Evolutionary conservation across 2,888 invertebrate genomes (phyloP).

Genomic region (Allygus modestus): DNA sequence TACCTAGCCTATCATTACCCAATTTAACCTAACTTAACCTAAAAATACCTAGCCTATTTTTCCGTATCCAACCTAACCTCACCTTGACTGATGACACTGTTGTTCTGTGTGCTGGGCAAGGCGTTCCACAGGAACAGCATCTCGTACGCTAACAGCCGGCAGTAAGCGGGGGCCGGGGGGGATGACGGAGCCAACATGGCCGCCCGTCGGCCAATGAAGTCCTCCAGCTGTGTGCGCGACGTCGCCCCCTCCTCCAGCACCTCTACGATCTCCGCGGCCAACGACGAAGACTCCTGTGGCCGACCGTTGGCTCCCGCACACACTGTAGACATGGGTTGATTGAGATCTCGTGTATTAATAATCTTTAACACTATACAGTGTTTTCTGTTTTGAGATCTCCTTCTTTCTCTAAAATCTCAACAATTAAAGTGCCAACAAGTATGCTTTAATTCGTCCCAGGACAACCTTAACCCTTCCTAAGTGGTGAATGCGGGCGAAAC

Average conservation of each 20-base stretch:
- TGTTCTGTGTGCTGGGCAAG: slow-evolving; percentile 75
- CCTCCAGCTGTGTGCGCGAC: slow-evolving; percentile 72
- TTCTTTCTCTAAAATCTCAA: too few relatives aligned
- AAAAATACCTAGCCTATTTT: too few relatives aligned
- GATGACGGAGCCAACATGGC: slow-evolving; percentile 71
- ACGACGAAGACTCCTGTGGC: slow-evolving; percentile 50
- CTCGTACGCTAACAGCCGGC: slow-evolving; percentile 80
- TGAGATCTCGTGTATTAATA: too few relatives aligned
- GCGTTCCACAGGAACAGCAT: slow-evolving; percentile 84
- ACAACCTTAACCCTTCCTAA: too few relatives aligned
- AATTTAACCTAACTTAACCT: too few relatives aligned
- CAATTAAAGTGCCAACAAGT: too few relatives aligned
- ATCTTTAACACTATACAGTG: neutral
- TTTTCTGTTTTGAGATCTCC: too few relatives aligned
- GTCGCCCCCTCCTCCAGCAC: slow-evolving; percentile 21
- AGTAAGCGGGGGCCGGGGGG: slow-evolving; percentile 73
- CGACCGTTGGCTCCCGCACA: slow-evolving; percentile 63
- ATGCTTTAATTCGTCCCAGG: too few relatives aligned
- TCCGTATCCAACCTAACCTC: too few relatives aligned
- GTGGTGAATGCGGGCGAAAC: too few relatives aligned
- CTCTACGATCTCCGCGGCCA: slow-evolving; percentile 52
- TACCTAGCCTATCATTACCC: too few relatives aligned
- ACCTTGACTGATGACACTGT: slow-evolving; percentile 75
- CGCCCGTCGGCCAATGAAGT: slow-evolving; percentile 73
- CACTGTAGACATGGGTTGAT: slow-evolving; percentile 45